Conservation (phyloP, 30 jellyfish, hydroid and myxozoan species). For the Hydractinia echinata region DNA sequence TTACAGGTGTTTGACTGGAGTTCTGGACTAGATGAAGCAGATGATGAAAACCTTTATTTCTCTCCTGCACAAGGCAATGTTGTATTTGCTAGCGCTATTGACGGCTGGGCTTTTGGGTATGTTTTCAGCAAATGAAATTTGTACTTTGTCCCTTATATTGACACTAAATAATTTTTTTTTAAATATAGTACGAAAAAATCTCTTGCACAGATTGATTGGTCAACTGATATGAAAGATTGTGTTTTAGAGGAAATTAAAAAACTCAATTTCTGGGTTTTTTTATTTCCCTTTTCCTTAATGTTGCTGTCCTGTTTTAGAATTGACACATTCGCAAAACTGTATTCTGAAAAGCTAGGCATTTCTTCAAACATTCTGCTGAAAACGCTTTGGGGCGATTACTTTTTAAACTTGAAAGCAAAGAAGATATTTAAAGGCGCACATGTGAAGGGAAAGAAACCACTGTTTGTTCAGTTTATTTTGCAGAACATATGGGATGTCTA, state of each 20-base stretch:
- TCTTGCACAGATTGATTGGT: no score
- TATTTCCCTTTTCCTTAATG: no score
- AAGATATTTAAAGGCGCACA: conserved; percentile 87
- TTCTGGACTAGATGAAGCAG: conserved; percentile 92
- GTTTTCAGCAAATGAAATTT: background rate
- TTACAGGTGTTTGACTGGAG: conserved; percentile 86
- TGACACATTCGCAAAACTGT: conserved; percentile 72
- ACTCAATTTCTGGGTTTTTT: no score
- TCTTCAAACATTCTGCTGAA: conserved; percentile 47
- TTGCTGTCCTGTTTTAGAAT: conserved; percentile 45
- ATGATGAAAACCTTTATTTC: conserved; percentile 83
- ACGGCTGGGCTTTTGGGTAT: conserved; percentile 99
- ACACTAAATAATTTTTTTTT: no score
- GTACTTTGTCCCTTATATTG: background rate
- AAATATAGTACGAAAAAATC: no score
- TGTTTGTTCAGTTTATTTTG: conserved; percentile 84
- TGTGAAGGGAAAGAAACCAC: conserved; percentile 87
- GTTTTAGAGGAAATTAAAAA: no score
- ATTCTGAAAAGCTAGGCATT: conserved; percentile 75
- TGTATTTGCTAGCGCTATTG: conserved; percentile 88
- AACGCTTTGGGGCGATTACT: conserved; percentile 97
- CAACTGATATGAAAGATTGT: no score
- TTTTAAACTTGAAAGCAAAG: conserved; percentile 70
- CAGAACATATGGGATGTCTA: conserved; percentile 85
- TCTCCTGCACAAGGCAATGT: conserved; percentile 98